Conservation (phyloP, 1,140 invertebrate species). For the Zaprionus ghesquierei region DNA sequence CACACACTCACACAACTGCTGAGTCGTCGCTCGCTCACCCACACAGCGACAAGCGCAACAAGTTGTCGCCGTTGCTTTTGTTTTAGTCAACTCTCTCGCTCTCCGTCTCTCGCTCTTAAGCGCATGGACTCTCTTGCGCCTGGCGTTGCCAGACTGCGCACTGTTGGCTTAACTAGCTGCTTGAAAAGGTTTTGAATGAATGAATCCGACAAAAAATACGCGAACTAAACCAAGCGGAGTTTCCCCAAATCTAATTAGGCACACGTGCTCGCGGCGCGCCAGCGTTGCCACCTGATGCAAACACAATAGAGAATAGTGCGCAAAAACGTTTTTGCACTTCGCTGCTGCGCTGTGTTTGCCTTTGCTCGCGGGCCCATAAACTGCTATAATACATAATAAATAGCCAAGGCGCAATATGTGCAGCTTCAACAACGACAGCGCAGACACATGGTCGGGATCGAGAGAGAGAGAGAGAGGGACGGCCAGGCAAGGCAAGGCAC, state of each 20-base stretch:
- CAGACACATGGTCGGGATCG: constrained; percentile 48
- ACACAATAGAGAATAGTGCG: constrained; percentile 13
- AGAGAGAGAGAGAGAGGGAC: not conserved
- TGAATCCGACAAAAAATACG: constrained; percentile 5
- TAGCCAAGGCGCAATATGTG: constrained; percentile 75
- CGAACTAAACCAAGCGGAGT: not conserved
- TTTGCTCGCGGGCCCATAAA: constrained; percentile 44
- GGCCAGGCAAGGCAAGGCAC: not conserved
- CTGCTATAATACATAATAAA: constrained; percentile 69
- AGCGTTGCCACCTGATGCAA: constrained; percentile 37
- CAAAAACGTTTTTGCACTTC: constrained; percentile 32
- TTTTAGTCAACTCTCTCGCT: constrained; percentile 11
- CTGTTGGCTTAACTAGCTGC: not conserved
- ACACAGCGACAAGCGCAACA: constrained; percentile 57
- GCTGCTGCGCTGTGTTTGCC: constrained; percentile 8
- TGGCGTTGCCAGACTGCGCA: constrained; percentile 30
- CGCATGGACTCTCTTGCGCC: constrained; percentile 14
- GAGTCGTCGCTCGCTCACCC: constrained; percentile 36
- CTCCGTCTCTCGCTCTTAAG: constrained; percentile 28
- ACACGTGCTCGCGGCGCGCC: constrained; percentile 12
- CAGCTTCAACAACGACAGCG: constrained; percentile 66
- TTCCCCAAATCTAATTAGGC: not conserved
- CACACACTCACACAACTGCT: not conserved
- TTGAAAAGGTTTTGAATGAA: constrained; percentile 10
- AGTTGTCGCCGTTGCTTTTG: constrained; percentile 53